Evolutionary conservation across 2,888 invertebrate genomes (phyloP), one percentile per base, ranked within the genome.

Genomic region (Tetropium fuscum): DNA sequence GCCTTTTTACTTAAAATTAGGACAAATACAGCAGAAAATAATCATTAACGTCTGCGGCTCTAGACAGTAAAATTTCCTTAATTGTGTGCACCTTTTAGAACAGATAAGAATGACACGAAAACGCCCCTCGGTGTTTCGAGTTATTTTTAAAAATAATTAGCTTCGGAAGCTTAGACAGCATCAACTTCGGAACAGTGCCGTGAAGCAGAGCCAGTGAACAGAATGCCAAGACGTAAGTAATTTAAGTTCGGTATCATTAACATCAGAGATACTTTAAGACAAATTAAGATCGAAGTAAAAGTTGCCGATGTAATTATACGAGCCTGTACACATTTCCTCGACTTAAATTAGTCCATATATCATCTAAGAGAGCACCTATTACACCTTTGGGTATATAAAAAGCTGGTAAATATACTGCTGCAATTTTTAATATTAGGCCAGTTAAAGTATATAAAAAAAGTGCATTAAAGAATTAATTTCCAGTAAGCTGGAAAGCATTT

Each of bases 71-170:
- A 63, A 53, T 54, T 48, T 57, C 44, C 61, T 65, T 70, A 70
- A 70, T 66, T 68, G 66, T 64, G 64, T 64, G 60, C 68, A 70
- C 70, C 68, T 70, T 64, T 58, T 53, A 58, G 32, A 47, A 48
- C 55, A 34, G 66, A 65, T 63, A 67, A 64, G 58, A 58, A 56
- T 60, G 66, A 63, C 63, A 60, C 55, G 47, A 58, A 60, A 44
- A 58, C 65, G 58, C 65, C 64, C 68, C 62, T 64, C 56, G 53
- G 58, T 65, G 55, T 60, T 63, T 44, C 22, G 55, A 62, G 69
- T 66, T 76, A 75, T 76, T 76, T 76, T 74, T 74, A 75, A 74
- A 74, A 76, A 76, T 75, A 76, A 76, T 76, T 76, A 75, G 75
- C 75, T 74, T 74, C 75, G 75, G 76, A 75, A 74, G 74, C 76